A percentile compares a stretch with the other conserved stretches of the same genome.
Conservation (phyloP, 2,113 vertebrate genomes). For the Nipponia nippon region DNA sequence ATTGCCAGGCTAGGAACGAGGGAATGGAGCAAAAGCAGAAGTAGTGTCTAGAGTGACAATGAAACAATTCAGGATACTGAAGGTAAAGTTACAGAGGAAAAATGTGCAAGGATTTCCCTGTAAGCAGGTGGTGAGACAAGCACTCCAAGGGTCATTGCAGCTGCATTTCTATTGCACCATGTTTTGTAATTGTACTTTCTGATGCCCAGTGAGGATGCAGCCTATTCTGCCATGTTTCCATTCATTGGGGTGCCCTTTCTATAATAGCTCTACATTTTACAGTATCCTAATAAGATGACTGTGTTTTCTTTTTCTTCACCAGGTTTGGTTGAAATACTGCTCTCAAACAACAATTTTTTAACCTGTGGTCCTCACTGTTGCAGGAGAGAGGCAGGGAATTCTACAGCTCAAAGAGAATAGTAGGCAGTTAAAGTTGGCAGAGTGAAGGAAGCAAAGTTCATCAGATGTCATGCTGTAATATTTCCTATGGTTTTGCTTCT, state of each 20-base stretch:
- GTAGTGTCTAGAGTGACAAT: background rate
- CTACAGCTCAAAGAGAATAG: background rate
- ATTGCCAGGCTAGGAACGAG: background rate
- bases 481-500: background rate
- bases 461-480: background rate
- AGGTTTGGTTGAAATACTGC: background rate
- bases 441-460: background rate
- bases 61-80: background rate
- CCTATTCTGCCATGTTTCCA: background rate
- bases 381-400: background rate
- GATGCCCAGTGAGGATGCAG: background rate
- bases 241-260: background rate
- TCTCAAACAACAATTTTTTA: background rate
- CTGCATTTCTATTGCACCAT: background rate
- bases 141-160: background rate
- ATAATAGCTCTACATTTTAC: background rate
- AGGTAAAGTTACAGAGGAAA: background rate
- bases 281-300: background rate
- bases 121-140: background rate
- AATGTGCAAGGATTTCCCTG: background rate
- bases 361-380: background rate
- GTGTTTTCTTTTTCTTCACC: background rate
- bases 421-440: background rate
- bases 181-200: background rate
- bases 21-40: background rate